These are phyloP conservation scores for Nymphalis urticae DNA, from an alignment of 2,888 invertebrate species.

Conservation along the genomic window DNA sequence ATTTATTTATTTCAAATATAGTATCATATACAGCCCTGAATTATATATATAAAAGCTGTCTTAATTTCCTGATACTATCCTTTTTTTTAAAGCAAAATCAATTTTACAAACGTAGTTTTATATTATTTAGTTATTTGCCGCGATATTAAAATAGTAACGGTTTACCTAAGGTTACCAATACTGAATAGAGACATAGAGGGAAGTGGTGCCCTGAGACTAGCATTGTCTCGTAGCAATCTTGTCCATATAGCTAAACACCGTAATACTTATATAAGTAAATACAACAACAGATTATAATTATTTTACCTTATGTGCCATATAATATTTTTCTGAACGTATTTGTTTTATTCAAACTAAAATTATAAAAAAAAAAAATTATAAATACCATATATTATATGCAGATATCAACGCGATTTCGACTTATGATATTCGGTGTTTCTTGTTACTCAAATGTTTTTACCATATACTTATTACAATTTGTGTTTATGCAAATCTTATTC, in stretches of 20 bases:
- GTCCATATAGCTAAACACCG: no score
- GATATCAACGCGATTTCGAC: background rate
- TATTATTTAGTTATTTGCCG: no score
- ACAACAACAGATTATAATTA: background rate
- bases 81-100: no score
- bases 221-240: no score
- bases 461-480: background rate
- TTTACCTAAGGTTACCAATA: no score
- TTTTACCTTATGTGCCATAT: slow-evolving; percentile 4
- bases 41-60: no score
- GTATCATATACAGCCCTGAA: background rate
- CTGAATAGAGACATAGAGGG: no score
- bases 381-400: background rate
- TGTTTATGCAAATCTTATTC: slow-evolving; percentile 3
- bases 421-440: background rate
- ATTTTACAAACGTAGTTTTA: no score
- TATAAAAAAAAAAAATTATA: background rate
- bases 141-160: no score
- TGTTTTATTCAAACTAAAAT: background rate
- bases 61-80: no score
- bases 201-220: no score
- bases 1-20: background rate
- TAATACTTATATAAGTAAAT: no score
- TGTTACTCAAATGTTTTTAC: background rate
- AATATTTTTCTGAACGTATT: background rate